Conservation (phyloP, 2,797 vertebrate species). For the Anomalospiza imberbis region DNA sequence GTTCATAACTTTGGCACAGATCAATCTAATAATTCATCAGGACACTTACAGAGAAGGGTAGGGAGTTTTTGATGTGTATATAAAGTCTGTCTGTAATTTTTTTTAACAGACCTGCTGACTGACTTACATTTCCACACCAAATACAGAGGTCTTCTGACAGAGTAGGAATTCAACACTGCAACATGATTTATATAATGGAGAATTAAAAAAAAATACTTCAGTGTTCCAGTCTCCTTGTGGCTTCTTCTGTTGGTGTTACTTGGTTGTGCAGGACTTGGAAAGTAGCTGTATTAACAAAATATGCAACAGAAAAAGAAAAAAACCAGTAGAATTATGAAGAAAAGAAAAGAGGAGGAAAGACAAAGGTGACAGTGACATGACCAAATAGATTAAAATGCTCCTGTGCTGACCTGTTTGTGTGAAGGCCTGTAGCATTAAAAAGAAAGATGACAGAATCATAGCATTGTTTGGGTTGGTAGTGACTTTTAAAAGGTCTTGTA, state of each 20-base stretch:
- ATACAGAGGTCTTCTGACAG: not conserved
- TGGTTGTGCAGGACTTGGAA: not conserved
- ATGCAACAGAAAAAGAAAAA: not conserved
- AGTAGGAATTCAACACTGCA: not conserved
- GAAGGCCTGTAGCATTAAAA: not conserved
- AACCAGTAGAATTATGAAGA: not conserved
- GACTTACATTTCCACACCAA: slow-evolving; percentile 22
- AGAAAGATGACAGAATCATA: not conserved
- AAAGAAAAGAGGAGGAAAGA: not conserved
- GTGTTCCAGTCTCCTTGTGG: not conserved
- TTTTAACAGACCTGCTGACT: not conserved
- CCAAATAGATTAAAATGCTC: too few species aligned
- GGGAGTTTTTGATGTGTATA: not conserved
- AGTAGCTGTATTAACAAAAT: not conserved
- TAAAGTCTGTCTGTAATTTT: not conserved
- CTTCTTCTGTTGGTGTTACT: not conserved
- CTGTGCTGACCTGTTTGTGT: not conserved
- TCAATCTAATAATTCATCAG: not conserved
- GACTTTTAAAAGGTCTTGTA: not conserved
- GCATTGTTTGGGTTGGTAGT: not conserved
- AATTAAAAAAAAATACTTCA: not conserved
- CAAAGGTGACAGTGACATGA: not conserved
- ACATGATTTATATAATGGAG: not conserved
- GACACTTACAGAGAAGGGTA: not conserved
- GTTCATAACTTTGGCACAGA: not conserved